Evolutionary conservation across 1,140 invertebrate species (phyloP).

Genomic region (Heliconius eleuchia): DNA sequence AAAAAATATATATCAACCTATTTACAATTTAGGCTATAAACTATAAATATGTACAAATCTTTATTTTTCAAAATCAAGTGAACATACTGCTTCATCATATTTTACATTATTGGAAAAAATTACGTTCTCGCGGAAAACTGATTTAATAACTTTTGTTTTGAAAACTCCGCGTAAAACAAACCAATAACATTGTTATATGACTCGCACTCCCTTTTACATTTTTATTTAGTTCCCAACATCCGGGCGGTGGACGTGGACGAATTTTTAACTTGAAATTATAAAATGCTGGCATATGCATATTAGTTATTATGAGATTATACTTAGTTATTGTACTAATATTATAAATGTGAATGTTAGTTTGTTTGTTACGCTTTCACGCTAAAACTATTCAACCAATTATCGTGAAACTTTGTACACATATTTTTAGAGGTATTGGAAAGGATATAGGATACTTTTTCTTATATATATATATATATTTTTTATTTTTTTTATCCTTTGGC

Average conservation of each 20-base stretch:
- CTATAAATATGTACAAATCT: no score
- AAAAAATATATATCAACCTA: neutral
- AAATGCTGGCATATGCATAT: neutral
- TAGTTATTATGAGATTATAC: neutral
- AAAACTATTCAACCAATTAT: no score
- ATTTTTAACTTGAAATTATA: neutral
- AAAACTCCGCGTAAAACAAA: neutral
- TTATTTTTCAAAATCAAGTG: neutral
- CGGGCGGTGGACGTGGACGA: neutral
- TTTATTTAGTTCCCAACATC: conserved; percentile 2
- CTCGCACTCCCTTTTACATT: neutral
- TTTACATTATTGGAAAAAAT: neutral
- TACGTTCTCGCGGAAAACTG: neutral
- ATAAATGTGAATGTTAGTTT: no score
- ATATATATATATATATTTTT: no score
- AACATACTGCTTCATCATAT: neutral
- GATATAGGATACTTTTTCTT: no score
- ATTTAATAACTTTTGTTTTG: conserved; percentile 1
- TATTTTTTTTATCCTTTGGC: no score
- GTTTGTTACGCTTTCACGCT: no score
- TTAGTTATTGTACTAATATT: no score
- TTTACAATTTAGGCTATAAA: no score
- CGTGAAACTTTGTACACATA: no score
- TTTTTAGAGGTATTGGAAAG: no score
- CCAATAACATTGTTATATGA: conserved; percentile 6